Conservation (phyloP, 2,888 invertebrate genomes). For the Emmelina monodactyla region DNA sequence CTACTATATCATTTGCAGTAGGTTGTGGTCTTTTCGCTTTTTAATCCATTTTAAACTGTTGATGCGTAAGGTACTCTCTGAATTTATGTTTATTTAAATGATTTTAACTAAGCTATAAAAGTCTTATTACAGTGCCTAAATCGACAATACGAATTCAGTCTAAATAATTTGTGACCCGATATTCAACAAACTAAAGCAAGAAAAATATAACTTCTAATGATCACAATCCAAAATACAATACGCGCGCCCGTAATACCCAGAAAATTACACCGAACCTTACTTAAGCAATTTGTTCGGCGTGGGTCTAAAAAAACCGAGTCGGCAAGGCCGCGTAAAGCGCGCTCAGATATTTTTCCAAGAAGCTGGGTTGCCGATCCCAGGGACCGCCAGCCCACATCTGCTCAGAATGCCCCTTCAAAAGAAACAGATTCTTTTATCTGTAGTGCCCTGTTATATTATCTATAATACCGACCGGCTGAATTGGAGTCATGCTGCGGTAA, state of each 20-base stretch:
- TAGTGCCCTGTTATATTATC: not conserved
- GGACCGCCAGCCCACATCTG: constrained; percentile 47
- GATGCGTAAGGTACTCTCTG: too few species aligned
- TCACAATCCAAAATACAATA: constrained; percentile 22
- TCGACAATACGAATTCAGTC: too few species aligned
- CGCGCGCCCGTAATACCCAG: constrained; percentile 17
- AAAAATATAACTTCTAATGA: constrained; percentile 11
- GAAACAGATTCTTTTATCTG: constrained; percentile 15
- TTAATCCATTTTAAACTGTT: too few species aligned
- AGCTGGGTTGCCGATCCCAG: constrained; percentile 46
- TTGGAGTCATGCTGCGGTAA: not conserved
- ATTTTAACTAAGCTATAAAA: too few species aligned
- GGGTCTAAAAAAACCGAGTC: constrained; percentile 44
- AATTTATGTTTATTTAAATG: too few species aligned
- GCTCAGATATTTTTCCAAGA: constrained; percentile 38
- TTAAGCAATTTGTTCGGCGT: constrained; percentile 38
- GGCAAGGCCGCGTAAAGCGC: constrained; percentile 19
- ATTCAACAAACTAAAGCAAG: constrained; percentile 26
- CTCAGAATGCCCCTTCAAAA: constrained; percentile 32
- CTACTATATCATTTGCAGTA: too few species aligned
- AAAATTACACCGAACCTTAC: constrained; percentile 37
- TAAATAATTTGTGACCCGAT: not conserved
- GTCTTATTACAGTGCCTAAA: too few species aligned
- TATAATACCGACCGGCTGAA: constrained; percentile 1
- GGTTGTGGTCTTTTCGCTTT: too few species aligned